phyloP scores from a whole-genome alignment of 2,797 vertebrate genomes.

The Helicolenus hilgendorfi region DNA sequence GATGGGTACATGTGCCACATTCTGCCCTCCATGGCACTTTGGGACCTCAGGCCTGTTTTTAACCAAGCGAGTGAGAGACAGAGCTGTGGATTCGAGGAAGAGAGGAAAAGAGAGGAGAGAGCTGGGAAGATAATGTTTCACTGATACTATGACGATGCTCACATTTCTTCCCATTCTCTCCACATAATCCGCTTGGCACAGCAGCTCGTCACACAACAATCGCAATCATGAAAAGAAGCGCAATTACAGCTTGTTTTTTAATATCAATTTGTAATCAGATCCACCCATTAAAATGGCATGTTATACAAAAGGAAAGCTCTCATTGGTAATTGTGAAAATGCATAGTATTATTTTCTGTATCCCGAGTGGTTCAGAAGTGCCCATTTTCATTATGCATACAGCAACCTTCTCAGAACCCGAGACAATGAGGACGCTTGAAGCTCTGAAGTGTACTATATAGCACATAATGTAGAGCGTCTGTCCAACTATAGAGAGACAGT shows the following conservation, averaged over 20 bases:
- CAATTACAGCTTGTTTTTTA: conserved; percentile 19
- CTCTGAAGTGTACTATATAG: background rate
- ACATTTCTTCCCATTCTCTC: conserved; percentile 29
- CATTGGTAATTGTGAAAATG: background rate
- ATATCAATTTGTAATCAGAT: conserved; percentile 39
- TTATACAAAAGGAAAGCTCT: conserved; percentile 2
- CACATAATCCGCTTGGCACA: conserved; percentile 8
- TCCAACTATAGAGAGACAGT: background rate
- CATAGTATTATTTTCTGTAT: background rate
- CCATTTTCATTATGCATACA: conserved; percentile 15
- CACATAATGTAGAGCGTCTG: background rate
- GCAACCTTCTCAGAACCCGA: background rate
- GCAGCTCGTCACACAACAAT: conserved; percentile 19
- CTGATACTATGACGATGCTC: conserved; percentile 22
- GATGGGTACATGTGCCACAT: conserved; percentile 71
- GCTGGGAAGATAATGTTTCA: conserved; percentile 31
- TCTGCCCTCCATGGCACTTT: conserved; percentile 46
- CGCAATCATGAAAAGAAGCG: conserved; percentile 15
- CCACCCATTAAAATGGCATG: background rate
- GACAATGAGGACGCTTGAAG: background rate
- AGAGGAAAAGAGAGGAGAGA: background rate
- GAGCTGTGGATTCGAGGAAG: conserved; percentile 30
- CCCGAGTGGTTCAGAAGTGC: background rate
- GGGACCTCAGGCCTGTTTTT: conserved; percentile 65
- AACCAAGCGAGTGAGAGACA: conserved; percentile 30